A percentile compares a stretch with the other conserved stretches of the same genome.
These are phyloP conservation scores for Chaetoderma sp. DNA, from an alignment of 2,888 invertebrate genomes.

Conservation along the genomic window DNA sequence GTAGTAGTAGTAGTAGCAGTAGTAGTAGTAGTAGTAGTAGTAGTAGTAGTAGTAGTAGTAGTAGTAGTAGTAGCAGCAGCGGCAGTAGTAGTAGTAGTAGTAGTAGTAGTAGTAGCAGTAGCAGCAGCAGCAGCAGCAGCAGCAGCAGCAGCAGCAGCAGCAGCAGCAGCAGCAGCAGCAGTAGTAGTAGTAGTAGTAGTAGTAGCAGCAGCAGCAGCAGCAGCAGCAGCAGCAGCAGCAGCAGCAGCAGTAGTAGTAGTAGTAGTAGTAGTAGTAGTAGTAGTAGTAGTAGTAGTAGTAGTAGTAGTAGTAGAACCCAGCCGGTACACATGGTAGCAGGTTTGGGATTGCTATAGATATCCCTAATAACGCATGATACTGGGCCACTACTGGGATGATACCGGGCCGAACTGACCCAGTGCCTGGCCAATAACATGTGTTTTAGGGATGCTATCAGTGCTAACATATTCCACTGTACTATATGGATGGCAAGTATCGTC, in stretches of 20 bases:
- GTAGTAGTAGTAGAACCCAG: constrained; percentile 27
- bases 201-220: constrained; percentile 31
- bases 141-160: constrained; percentile 17
- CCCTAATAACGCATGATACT: no score
- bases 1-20: constrained; percentile 26
- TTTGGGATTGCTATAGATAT: no score
- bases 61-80: constrained; percentile 26
- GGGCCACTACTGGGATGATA: no score
- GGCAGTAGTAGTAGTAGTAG: constrained; percentile 25
- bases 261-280: constrained; percentile 26
- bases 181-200: constrained; percentile 29
- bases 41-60: constrained; percentile 25
- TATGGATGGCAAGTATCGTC: no score
- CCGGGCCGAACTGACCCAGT: no score
- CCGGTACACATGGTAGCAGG: no score
- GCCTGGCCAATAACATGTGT: no score
- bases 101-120: constrained; percentile 38
- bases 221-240: constrained; percentile 57
- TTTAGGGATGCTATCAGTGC: no score
- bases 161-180: constrained; percentile 25
- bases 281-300: constrained; percentile 26
- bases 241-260: constrained; percentile 23
- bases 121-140: constrained; percentile 17
- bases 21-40: constrained; percentile 19
- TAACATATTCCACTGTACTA: no score